Evolutionary conservation across 2,113 vertebrate species (phyloP), one percentile per base, ranked within the genome.

Genomic region (Festucalex cinctus): DNA sequence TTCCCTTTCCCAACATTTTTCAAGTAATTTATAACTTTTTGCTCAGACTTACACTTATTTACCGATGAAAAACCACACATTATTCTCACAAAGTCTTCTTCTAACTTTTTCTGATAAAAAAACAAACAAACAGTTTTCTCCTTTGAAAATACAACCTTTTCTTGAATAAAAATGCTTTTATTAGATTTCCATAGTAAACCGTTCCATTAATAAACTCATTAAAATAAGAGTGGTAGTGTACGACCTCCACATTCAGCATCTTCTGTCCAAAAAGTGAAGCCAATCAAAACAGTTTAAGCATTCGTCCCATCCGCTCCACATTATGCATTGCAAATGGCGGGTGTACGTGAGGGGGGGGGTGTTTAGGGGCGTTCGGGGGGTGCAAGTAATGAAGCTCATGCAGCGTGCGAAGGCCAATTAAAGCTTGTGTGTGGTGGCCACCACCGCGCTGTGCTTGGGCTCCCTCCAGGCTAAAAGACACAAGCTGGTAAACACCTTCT

Each of bases 391-490:
- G 86, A 90, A 85, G 79, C 88, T 88, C 82, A 81, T 82, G 82
- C 78, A 32, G 78, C 80, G 83, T 83, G 86, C 87, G 85, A 87
- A 86, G 84, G 80, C 90, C 89, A 90, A 91, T 91, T 91, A 91
- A 57, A 83, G 77, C 75, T 68, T 58, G 78, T 77, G 71, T 86
- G 84, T 85, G 85, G 80, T 84, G 80, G 81, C 74, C 77, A 75
- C 82, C 76, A 83, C 81, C 65, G 58, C 68, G 78, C 74, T 81
- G 70, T 79, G 84, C 79, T 85, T 60, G 65, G 90, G 92, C 90
- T 88, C 88, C 90, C 92, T 92, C 91, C 88, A 90, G 92, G 92
- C 92, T 90, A 92, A 32, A 82, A 92, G 86, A 86, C 84, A 85
- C 78, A 89, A 78, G 73, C 87, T 76, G 81, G 90, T 91, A 92